phyloP scores from a whole-genome alignment of 2,888 invertebrate genomes.

The Nephrotoma flavescens region DNA sequence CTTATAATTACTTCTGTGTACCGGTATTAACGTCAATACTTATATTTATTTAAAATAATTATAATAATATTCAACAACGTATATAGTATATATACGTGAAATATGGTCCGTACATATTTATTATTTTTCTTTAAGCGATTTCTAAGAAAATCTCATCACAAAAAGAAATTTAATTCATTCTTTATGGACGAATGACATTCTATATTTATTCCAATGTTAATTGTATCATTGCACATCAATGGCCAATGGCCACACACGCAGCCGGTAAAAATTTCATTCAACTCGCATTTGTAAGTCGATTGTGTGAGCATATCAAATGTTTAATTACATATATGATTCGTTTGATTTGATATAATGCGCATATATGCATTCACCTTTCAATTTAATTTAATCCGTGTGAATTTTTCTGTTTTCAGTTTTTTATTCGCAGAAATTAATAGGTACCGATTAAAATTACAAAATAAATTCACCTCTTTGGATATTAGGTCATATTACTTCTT shows the following conservation, averaged over 20 bases:
- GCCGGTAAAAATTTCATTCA: not conserved
- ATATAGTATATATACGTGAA: not conserved
- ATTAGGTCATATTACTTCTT: not conserved
- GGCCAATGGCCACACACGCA: not conserved
- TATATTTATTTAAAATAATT: not conserved
- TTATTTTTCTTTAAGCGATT: not conserved
- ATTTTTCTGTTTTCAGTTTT: not conserved
- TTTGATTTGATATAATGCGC: not conserved
- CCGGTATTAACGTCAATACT: not conserved
- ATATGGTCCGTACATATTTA: not conserved
- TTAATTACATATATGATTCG: not conserved
- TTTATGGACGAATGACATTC: not conserved
- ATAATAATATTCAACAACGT: not conserved
- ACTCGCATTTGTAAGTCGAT: not conserved
- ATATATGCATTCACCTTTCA: not conserved
- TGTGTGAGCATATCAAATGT: not conserved
- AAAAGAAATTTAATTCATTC: not conserved
- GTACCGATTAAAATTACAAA: not conserved
- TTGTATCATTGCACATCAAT: no score
- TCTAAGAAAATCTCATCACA: not conserved
- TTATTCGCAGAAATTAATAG: not conserved
- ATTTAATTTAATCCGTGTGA: not conserved
- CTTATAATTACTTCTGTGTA: not conserved
- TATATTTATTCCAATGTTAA: not conserved
- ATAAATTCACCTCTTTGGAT: not conserved